A percentile compares a stretch with the other conserved stretches of the same genome.
Evolutionary conservation across 2,113 vertebrate species (phyloP).

Genomic region (Podarcis muralis): DNA sequence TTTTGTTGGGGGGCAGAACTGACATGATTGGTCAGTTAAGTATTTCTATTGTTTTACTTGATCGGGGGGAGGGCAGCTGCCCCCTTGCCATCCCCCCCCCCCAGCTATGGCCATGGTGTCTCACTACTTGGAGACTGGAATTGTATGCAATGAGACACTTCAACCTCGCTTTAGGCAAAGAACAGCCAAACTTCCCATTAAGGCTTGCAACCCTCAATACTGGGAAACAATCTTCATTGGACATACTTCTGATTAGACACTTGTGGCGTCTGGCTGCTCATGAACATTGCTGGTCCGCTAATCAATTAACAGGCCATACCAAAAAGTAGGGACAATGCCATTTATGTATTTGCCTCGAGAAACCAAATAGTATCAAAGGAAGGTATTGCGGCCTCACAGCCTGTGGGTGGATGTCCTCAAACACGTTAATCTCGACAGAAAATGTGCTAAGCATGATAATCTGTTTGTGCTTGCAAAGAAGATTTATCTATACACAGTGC

Average conservation of each 20-base stretch:
- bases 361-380: not conserved
- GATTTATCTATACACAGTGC: not conserved
- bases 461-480: conserved; percentile 26
- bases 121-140: too few relatives aligned
- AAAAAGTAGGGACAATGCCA: not conserved
- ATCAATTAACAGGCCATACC: not conserved
- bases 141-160: not conserved
- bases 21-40: too few relatives aligned
- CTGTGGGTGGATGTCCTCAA: conserved; percentile 10
- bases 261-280: not conserved
- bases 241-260: not conserved
- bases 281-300: not conserved
- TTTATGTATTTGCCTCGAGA: not conserved
- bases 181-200: not conserved
- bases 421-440: conserved; percentile 6
- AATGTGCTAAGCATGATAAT: conserved; percentile 10
- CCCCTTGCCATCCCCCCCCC: too few relatives aligned
- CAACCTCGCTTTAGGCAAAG: not conserved
- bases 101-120: too few relatives aligned
- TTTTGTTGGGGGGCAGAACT: too few relatives aligned
- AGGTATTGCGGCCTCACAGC: not conserved
- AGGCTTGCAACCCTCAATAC: not conserved
- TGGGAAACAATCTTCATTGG: not conserved
- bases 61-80: too few relatives aligned
- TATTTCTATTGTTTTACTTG: too few relatives aligned